Evolutionary conservation across 1,140 invertebrate genomes (phyloP).

Genomic region (Leptestheria dahalacensis): DNA sequence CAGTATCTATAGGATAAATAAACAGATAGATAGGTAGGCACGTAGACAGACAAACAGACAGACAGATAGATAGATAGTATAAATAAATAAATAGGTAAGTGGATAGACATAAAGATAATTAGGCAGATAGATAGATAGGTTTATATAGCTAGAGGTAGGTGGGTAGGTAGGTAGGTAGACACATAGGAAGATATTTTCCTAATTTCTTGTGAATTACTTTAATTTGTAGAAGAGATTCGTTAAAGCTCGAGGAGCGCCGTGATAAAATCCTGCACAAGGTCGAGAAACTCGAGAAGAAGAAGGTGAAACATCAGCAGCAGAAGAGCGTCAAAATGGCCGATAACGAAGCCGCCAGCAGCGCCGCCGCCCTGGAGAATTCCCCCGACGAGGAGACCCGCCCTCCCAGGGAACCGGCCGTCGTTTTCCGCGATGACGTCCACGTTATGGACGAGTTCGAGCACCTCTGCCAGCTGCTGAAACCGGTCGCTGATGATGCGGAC

Average conservation of each 20-base stretch:
- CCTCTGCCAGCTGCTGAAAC: constrained; percentile 32
- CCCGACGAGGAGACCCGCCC: constrained; percentile 53
- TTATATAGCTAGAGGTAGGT: no score
- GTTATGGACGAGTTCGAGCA: constrained; percentile 45
- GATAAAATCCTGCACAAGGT: constrained; percentile 54
- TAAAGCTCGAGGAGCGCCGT: constrained; percentile 47
- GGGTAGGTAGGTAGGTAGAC: no score
- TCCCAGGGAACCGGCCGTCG: constrained; percentile 62
- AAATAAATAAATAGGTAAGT: no score
- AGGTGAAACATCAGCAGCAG: constrained; percentile 43
- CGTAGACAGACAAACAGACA: no score
- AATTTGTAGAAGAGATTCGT: constrained; percentile 38
- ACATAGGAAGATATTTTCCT: neutral
- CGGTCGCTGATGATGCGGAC: constrained; percentile 41
- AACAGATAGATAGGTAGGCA: no score
- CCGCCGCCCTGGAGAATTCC: constrained; percentile 15
- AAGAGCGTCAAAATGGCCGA: constrained; percentile 18
- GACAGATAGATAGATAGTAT: no score
- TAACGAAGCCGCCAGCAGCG: constrained; percentile 4
- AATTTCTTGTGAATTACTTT: constrained; percentile 19
- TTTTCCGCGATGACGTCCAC: constrained; percentile 56
- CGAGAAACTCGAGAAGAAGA: constrained; percentile 50
- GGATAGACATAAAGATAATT: no score
- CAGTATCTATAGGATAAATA: no score
- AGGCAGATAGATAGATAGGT: no score